phyloP scores from a whole-genome alignment of 2,888 invertebrate genomes.

The Polydrusus cervinus region DNA sequence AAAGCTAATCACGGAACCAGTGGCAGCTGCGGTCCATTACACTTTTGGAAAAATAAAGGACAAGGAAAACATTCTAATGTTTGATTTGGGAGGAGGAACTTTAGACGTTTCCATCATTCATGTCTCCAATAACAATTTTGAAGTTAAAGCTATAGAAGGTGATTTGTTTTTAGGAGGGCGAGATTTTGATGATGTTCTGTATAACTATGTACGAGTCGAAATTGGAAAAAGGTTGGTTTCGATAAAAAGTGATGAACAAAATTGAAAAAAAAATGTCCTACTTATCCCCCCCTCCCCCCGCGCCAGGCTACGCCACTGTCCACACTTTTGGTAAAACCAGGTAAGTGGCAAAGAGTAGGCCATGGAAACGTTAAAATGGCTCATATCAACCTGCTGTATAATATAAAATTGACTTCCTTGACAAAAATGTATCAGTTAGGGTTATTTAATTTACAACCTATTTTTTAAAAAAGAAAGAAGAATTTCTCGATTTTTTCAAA shows the following conservation, averaged over 20 bases:
- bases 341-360: no score
- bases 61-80: constrained; percentile 55
- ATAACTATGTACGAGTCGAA: constrained; percentile 43
- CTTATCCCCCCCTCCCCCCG: no score
- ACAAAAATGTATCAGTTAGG: no score
- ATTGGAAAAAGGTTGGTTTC: constrained; percentile 10
- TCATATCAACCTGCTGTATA: no score
- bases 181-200: constrained; percentile 51
- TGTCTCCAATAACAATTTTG: constrained; percentile 48
- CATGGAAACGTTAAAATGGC: no score
- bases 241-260: neutral
- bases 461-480: no score
- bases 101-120: constrained; percentile 59
- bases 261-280: no score
- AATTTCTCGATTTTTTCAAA: no score
- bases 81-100: constrained; percentile 61
- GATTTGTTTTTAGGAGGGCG: constrained; percentile 54
- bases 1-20: constrained; percentile 58
- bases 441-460: no score
- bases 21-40: constrained; percentile 58
- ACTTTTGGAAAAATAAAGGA: constrained; percentile 43
- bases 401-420: no score
- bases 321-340: no score
- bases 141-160: constrained; percentile 52
- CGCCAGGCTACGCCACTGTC: no score